Evolutionary conservation across 2,888 invertebrate genomes (phyloP).

Genomic region (Odontomyia ornata): DNA sequence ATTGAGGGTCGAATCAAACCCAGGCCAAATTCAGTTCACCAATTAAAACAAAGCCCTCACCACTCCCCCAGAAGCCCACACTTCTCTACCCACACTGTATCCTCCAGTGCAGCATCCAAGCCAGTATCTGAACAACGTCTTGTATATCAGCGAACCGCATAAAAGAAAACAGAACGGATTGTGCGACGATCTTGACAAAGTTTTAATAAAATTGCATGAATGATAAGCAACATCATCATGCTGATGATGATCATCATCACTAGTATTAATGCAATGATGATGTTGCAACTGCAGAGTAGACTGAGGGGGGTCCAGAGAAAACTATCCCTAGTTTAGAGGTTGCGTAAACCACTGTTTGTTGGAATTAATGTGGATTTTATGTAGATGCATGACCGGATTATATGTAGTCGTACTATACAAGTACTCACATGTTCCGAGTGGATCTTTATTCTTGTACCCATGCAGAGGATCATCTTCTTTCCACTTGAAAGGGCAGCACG

Average conservation of each 20-base stretch:
- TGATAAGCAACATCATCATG: conserved; percentile 16
- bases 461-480: not conserved
- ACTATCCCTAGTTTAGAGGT: conserved; percentile 23
- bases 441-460: not conserved
- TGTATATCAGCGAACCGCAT: not conserved
- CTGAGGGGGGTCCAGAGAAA: not conserved
- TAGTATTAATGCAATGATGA: not conserved
- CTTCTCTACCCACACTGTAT: not conserved
- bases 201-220: conserved; percentile 39
- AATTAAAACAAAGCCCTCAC: too few relatives aligned
- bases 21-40: too few relatives aligned
- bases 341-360: conserved; percentile 18
- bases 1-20: too few relatives aligned
- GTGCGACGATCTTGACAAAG: conserved; percentile 26
- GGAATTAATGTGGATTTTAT: conserved; percentile 1
- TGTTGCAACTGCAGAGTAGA: not conserved
- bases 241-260: not conserved
- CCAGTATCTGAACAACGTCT: not conserved
- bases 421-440: not conserved
- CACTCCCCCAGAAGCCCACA: not conserved
- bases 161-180: not conserved
- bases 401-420: not conserved
- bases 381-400: not conserved
- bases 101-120: not conserved
- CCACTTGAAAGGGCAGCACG: not conserved